Conservation (phyloP, 2,113 vertebrate genomes). For the Pongo pygmaeus region DNA sequence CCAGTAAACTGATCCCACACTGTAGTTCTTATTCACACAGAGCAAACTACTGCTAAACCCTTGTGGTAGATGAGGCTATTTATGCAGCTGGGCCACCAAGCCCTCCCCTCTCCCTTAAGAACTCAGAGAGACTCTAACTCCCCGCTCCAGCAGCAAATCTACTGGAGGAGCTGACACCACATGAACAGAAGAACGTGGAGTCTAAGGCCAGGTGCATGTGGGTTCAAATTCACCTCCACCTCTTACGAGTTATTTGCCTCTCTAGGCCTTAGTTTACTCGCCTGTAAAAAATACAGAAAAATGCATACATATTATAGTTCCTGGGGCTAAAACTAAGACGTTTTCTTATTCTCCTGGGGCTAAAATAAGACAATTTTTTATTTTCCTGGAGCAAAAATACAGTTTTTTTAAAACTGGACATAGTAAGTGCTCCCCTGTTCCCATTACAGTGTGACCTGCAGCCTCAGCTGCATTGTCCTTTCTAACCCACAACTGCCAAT, state of each 20-base stretch:
- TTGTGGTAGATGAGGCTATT: neutral
- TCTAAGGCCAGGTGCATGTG: neutral
- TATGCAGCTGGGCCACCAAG: neutral
- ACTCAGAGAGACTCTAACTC: neutral
- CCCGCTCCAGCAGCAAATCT: neutral
- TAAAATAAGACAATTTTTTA: neutral
- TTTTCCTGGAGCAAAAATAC: neutral
- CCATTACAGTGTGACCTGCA: neutral
- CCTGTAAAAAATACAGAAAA: neutral
- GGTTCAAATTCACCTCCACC: neutral
- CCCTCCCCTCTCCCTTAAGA: neutral
- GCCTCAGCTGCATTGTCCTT: neutral
- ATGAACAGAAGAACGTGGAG: neutral
- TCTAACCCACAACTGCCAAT: neutral
- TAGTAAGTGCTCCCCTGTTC: neutral
- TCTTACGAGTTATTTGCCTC: neutral
- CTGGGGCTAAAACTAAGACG: neutral
- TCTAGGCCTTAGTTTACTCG: neutral
- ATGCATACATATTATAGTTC: neutral
- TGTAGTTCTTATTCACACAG: neutral
- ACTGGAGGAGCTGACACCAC: fast-evolving
- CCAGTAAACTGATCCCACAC: neutral
- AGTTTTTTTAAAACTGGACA: neutral
- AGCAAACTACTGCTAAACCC: neutral
- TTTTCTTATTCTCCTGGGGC: neutral